These are phyloP conservation scores for Neodiprion virginianus DNA, from an alignment of 1,140 invertebrate species.

Conservation along the genomic window DNA sequence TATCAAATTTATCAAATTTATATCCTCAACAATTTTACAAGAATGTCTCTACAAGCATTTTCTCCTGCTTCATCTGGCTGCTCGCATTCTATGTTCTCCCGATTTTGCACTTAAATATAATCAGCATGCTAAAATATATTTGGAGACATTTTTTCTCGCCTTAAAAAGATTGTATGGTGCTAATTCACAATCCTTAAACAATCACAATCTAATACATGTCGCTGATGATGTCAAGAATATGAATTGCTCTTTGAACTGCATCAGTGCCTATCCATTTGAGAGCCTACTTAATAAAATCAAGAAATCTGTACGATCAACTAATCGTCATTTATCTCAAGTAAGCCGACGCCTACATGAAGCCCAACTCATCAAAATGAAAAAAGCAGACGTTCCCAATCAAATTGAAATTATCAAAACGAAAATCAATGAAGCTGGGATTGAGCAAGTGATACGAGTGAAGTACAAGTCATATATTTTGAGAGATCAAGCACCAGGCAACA, in stretches of 20 bases:
- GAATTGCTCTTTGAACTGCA: conserved; percentile 1
- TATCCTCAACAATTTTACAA: neutral
- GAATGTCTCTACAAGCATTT: conserved; percentile 19
- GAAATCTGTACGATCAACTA: neutral
- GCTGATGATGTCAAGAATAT: conserved; percentile 8
- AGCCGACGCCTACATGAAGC: neutral
- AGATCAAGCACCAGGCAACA: too few relatives aligned
- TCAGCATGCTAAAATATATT: conserved; percentile 11
- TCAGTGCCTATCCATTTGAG: conserved; percentile 7
- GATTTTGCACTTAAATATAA: conserved; percentile 3
- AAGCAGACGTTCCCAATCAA: too few relatives aligned
- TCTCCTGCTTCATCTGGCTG: conserved; percentile 18
- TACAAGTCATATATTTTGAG: too few relatives aligned
- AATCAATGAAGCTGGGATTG: too few relatives aligned
- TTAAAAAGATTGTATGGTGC: neutral
- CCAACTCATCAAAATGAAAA: too few relatives aligned
- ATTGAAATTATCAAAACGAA: too few relatives aligned
- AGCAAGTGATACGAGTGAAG: too few relatives aligned
- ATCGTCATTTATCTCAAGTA: conserved; percentile 12
- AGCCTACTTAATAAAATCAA: neutral
- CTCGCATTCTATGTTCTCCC: conserved; percentile 6
- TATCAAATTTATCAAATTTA: too few relatives aligned
- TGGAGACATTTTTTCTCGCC: neutral
- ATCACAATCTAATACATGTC: conserved; percentile 9
- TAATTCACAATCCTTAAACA: conserved; percentile 5